Conservation (phyloP, 2,888 invertebrate species). For the Eulithis testata region DNA sequence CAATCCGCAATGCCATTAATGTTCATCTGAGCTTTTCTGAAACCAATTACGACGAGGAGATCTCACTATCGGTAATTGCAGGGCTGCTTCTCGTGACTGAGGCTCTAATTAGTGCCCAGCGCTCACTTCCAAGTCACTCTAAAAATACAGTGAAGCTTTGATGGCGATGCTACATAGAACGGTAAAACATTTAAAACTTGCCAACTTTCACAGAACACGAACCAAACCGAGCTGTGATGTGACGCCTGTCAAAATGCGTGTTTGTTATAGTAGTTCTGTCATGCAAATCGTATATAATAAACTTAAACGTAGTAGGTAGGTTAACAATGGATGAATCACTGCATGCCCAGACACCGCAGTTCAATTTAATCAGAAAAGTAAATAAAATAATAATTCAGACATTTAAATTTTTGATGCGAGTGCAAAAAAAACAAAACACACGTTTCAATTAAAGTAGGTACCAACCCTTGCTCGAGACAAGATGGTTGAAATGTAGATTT, state of each 20-base stretch:
- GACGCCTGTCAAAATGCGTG: too few relatives aligned
- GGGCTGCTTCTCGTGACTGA: conserved; percentile 40
- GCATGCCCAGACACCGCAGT: conserved; percentile 19
- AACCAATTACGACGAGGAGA: conserved; percentile 42
- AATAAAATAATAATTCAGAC: conserved; percentile 20
- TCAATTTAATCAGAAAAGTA: conserved; percentile 16
- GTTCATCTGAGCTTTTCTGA: conserved; percentile 34
- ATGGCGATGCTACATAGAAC: conserved; percentile 14
- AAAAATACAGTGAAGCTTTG: conserved; percentile 23
- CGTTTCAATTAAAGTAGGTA: conserved; percentile 37
- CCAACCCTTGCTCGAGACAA: not conserved
- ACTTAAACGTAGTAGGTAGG: too few relatives aligned
- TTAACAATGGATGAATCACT: conserved; percentile 30
- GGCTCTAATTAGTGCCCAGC: conserved; percentile 38
- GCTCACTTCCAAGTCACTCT: conserved; percentile 33
- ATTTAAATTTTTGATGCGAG: conserved; percentile 32
- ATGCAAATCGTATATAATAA: not conserved
- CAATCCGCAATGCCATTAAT: conserved; percentile 30
- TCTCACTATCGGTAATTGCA: conserved; percentile 39
- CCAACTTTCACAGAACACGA: not conserved
- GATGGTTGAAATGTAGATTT: not conserved
- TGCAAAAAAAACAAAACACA: conserved; percentile 36
- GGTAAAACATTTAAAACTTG: conserved; percentile 9
- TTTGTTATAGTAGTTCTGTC: too few relatives aligned
- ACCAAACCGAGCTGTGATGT: too few relatives aligned